phyloP scores from a whole-genome alignment of 2,113 vertebrate species.

The Echinops telfairi region DNA sequence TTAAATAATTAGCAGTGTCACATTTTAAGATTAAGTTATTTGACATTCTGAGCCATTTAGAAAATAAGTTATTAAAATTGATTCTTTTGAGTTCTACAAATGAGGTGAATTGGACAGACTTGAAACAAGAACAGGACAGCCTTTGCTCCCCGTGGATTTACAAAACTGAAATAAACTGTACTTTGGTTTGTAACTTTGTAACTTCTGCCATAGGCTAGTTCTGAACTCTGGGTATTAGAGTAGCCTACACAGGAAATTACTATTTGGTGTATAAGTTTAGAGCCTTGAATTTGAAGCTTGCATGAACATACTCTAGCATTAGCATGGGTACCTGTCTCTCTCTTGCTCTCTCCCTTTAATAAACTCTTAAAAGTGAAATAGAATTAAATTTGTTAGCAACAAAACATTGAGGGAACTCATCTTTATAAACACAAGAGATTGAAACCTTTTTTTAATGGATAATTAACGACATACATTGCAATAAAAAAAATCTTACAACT shows the following conservation, averaged over 20 bases:
- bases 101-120: background rate
- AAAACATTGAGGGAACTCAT: background rate
- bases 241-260: background rate
- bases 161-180: slow-evolving; percentile 32
- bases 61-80: slow-evolving; percentile 56
- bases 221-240: slow-evolving; percentile 14
- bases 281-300: background rate
- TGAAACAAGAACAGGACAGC: slow-evolving; percentile 10
- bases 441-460: slow-evolving; percentile 62
- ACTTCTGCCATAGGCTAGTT: slow-evolving; percentile 29
- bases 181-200: background rate
- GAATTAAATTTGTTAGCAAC: slow-evolving; percentile 46
- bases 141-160: slow-evolving; percentile 33
- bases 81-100: slow-evolving; percentile 46
- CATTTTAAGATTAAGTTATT: slow-evolving; percentile 63
- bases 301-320: background rate
- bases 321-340: background rate
- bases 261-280: background rate
- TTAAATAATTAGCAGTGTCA: slow-evolving; percentile 49
- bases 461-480: slow-evolving; percentile 20
- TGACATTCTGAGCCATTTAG: slow-evolving; percentile 43
- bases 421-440: slow-evolving; percentile 14
- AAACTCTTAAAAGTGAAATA: slow-evolving; percentile 47
- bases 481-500: background rate
- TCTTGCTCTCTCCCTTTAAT: background rate